Percentiles rank a stretch among this genome's conserved stretches.
These are phyloP conservation scores for Oplegnathus fasciatus DNA, from an alignment of 2,113 vertebrate species.

Conservation along the genomic window DNA sequence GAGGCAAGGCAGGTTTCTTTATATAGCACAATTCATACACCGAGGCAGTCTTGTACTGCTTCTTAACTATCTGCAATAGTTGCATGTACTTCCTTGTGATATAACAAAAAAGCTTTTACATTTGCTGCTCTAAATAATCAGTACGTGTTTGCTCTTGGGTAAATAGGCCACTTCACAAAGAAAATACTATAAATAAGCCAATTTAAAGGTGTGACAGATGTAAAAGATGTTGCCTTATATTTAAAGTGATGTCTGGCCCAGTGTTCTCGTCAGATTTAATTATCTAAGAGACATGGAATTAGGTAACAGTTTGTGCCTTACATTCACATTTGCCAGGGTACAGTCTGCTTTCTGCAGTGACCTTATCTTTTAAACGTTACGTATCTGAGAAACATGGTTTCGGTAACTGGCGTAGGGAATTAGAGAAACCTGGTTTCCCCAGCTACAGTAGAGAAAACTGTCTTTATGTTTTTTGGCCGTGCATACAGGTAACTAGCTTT, in stretches of 20 bases:
- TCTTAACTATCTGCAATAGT: background rate
- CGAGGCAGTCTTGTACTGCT: background rate
- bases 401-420: constrained; percentile 10
- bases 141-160: background rate
- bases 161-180: background rate
- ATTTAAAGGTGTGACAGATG: background rate
- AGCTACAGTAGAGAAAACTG: background rate
- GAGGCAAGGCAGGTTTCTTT: background rate
- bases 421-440: background rate
- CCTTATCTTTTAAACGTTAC: constrained; percentile 14
- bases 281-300: background rate
- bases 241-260: background rate
- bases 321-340: constrained; percentile 11
- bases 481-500: background rate
- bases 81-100: background rate
- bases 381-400: constrained; percentile 2
- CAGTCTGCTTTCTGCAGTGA: background rate
- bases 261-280: background rate
- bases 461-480: background rate
- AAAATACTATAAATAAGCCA: background rate
- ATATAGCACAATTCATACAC: background rate
- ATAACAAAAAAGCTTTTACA: background rate
- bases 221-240: background rate
- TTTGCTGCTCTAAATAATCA: background rate
- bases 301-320: background rate